These are phyloP conservation scores for Muntiacus reevesi DNA, from an alignment of 2,113 vertebrate genomes.

Conservation along the genomic window DNA sequence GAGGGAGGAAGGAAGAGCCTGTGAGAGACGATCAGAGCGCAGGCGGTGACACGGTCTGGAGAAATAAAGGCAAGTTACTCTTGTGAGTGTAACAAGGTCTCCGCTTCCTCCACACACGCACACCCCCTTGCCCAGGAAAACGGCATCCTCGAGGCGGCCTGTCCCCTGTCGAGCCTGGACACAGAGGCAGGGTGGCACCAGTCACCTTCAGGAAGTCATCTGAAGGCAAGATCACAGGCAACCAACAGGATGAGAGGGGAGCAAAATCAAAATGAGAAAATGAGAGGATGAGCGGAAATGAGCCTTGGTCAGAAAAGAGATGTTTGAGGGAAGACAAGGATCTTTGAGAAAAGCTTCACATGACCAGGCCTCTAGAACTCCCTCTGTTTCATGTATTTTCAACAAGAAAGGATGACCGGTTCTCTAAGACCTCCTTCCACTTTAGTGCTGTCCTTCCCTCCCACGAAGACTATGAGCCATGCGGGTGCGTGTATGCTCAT, in stretches of 20 bases:
- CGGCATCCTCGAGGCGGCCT: not conserved
- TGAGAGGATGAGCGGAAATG: not conserved
- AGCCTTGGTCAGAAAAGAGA: not conserved
- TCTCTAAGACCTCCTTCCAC: not conserved
- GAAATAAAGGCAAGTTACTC: not conserved
- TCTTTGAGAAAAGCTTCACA: not conserved
- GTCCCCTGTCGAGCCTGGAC: not conserved
- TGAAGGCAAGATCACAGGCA: not conserved
- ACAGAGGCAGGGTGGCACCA: not conserved
- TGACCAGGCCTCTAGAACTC: not conserved
- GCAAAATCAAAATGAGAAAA: not conserved
- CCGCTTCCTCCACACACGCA: fast-evolving
- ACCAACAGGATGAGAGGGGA: not conserved
- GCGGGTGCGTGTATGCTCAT: fast-evolving
- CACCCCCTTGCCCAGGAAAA: not conserved
- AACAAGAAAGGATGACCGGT: not conserved
- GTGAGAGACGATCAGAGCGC: not conserved
- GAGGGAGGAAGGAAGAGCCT: not conserved
- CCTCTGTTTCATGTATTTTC: not conserved
- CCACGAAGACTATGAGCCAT: not conserved
- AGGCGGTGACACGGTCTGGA: not conserved
- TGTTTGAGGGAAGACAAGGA: not conserved
- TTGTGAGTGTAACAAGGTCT: not conserved
- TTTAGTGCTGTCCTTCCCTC: not conserved
- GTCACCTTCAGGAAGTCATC: not conserved